These are phyloP conservation scores for Protonemura montana DNA, from an alignment of 2,888 invertebrate species.

Conservation along the genomic window DNA sequence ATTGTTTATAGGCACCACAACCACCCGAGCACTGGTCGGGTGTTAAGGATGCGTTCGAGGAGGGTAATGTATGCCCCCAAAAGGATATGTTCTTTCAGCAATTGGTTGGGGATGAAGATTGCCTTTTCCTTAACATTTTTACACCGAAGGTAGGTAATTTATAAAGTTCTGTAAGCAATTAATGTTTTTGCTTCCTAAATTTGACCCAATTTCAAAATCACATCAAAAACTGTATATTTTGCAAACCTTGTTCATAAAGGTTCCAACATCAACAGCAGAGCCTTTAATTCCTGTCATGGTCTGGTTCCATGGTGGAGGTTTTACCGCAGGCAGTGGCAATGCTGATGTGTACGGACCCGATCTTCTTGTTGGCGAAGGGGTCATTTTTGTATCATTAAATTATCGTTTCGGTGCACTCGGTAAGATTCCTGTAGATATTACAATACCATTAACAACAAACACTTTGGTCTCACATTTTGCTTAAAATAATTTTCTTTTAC, in stretches of 20 bases:
- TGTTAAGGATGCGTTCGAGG: conserved; percentile 62
- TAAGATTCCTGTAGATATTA: no score
- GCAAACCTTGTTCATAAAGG: neutral
- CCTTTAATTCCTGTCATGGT: conserved; percentile 59
- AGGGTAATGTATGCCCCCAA: conserved; percentile 62
- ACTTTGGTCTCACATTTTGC: no score
- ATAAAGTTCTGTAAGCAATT: no score
- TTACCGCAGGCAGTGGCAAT: conserved; percentile 52
- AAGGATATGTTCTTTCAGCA: conserved; percentile 49
- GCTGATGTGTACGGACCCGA: conserved; percentile 46
- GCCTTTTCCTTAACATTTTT: conserved; percentile 61
- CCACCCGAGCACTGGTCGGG: conserved; percentile 59
- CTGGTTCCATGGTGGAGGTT: conserved; percentile 64
- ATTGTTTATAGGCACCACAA: conserved; percentile 56
- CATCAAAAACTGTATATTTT: no score
- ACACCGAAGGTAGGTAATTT: conserved; percentile 58
- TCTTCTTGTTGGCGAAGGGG: conserved; percentile 47
- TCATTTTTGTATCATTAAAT: conserved; percentile 44
- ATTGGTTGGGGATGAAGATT: conserved; percentile 57
- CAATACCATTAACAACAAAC: no score
- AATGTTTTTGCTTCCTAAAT: no score
- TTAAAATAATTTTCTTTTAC: no score
- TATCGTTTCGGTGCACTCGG: conserved; percentile 49
- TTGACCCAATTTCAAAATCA: no score
- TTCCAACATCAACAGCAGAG: conserved; percentile 40